A percentile compares a stretch with the other conserved stretches of the same genome.
phyloP scores from a whole-genome alignment of 2,888 invertebrate genomes.

The Alviniconcha strummeri region DNA sequence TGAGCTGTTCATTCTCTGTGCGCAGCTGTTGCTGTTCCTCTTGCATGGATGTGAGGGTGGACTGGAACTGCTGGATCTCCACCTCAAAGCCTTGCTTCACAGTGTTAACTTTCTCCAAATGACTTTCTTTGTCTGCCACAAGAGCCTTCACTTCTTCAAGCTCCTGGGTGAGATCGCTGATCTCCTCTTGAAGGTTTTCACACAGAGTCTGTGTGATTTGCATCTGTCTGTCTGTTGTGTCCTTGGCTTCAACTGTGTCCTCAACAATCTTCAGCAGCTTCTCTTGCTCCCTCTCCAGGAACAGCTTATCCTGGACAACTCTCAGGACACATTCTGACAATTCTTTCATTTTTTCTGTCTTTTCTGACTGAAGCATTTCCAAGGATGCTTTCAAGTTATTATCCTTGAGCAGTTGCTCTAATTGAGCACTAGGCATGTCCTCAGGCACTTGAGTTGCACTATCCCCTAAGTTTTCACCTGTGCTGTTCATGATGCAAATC shows the following conservation, averaged over 20 bases:
- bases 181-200: constrained; percentile 37
- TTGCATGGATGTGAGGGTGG: constrained; percentile 25
- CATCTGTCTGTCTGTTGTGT: constrained; percentile 32
- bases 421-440: neutral
- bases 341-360: neutral
- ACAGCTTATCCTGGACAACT: constrained; percentile 37
- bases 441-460: neutral
- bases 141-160: constrained; percentile 30
- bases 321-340: constrained; percentile 24
- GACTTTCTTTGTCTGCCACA: constrained; percentile 36
- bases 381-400: constrained; percentile 7
- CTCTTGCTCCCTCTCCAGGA: constrained; percentile 37
- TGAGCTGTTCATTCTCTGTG: constrained; percentile 35
- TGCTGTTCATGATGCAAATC: constrained; percentile 2
- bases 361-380: constrained; percentile 15
- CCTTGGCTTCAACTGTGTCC: constrained; percentile 33
- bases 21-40: constrained; percentile 35
- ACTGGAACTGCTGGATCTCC: constrained; percentile 35
- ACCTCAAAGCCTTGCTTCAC: constrained; percentile 36
- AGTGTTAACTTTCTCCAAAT: constrained; percentile 30
- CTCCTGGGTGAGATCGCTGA: constrained; percentile 33
- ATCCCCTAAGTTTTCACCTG: neutral
- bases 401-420: neutral
- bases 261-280: constrained; percentile 37
- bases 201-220: constrained; percentile 32